Evolutionary conservation across 1,140 invertebrate species (phyloP).

Genomic region (Bombus huntii): DNA sequence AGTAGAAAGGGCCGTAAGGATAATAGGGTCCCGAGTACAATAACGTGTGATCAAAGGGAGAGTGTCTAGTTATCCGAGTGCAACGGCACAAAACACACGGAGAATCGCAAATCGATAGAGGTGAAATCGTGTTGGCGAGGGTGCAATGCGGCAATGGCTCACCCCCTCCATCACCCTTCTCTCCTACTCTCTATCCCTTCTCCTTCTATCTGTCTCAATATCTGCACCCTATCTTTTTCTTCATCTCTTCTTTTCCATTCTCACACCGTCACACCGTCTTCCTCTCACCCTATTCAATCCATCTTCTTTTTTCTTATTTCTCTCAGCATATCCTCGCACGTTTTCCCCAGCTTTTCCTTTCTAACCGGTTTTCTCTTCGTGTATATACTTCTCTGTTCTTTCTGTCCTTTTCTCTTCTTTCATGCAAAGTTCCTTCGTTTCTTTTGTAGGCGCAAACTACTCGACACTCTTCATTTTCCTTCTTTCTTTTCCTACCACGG

Average conservation of each 20-base stretch:
- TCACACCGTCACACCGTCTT: background rate
- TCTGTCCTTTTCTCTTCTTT: background rate
- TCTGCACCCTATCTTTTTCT: constrained; percentile 45
- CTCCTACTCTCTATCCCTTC: background rate
- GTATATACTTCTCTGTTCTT: background rate
- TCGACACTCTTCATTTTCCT: constrained; percentile 8
- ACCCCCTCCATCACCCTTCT: constrained; percentile 15
- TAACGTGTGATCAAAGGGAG: constrained; percentile 58
- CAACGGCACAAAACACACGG: constrained; percentile 68
- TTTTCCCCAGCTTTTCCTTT: background rate
- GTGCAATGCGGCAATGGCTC: constrained; percentile 74
- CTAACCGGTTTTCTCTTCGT: background rate
- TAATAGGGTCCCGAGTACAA: constrained; percentile 56
- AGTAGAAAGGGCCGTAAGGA: constrained; percentile 34
- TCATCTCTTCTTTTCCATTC: constrained; percentile 34
- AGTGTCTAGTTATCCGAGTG: constrained; percentile 62
- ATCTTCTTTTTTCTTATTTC: constrained; percentile 1
- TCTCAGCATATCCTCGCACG: background rate
- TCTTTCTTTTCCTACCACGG: background rate
- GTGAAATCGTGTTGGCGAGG: constrained; percentile 71
- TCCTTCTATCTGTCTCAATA: constrained; percentile 40
- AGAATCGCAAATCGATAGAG: constrained; percentile 74
- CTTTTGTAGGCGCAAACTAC: constrained; percentile 16
- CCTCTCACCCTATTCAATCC: background rate
- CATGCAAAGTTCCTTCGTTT: background rate